Evolutionary conservation across 1,140 invertebrate species (phyloP).

Genomic region (Brachionus calyciflorus): DNA sequence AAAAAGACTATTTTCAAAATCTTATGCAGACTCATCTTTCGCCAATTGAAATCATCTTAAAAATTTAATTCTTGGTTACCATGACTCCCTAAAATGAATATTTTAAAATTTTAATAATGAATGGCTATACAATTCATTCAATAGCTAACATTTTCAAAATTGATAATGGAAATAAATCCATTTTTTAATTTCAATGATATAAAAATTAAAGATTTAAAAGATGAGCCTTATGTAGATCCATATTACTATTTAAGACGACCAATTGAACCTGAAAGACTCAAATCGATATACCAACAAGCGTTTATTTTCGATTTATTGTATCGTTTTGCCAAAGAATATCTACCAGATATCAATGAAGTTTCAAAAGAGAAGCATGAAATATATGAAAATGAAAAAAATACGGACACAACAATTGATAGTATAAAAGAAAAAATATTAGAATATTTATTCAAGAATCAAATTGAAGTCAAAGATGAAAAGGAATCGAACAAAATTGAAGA

Average conservation of each 20-base stretch:
- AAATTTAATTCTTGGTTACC: too few relatives aligned
- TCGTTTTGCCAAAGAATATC: constrained; percentile 38
- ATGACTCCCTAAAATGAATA: too few relatives aligned
- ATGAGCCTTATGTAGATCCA: background rate
- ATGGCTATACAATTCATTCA: too few relatives aligned
- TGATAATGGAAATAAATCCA: background rate
- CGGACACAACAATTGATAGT: constrained; percentile 10
- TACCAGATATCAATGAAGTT: background rate
- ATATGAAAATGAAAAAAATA: constrained; percentile 12
- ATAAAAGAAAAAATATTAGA: constrained; percentile 40
- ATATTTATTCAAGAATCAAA: constrained; percentile 31
- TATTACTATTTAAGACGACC: constrained; percentile 36
- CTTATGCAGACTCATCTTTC: too few relatives aligned
- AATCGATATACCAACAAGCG: constrained; percentile 33
- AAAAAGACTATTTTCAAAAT: too few relatives aligned
- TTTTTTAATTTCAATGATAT: constrained; percentile 14
- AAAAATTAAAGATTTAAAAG: constrained; percentile 30
- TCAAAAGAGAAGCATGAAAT: background rate
- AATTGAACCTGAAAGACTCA: constrained; percentile 38
- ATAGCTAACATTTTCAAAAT: too few relatives aligned
- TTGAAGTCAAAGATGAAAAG: background rate
- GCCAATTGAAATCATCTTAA: too few relatives aligned
- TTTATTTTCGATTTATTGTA: constrained; percentile 40
- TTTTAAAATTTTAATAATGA: too few relatives aligned
- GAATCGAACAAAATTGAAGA: background rate